Conservation (phyloP, 2,888 invertebrate genomes). For the Ferrisia virgata region DNA sequence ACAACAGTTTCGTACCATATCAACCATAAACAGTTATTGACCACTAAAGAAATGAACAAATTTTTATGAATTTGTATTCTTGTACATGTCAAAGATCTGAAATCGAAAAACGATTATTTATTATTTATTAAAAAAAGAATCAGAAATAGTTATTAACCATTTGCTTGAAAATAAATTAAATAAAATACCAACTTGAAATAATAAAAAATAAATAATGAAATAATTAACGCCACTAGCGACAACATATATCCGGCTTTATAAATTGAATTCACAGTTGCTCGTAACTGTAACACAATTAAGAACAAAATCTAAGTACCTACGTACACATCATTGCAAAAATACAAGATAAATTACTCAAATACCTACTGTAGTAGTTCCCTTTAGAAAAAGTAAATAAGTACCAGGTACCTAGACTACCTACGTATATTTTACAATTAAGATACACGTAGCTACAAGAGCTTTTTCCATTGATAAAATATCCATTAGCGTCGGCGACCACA, state of each 20-base stretch:
- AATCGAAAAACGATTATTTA: not conserved
- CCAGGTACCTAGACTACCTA: not conserved
- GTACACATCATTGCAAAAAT: not conserved
- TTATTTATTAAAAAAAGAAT: too few relatives aligned
- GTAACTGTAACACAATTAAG: conserved; percentile 59
- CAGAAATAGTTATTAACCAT: too few relatives aligned
- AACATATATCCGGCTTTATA: conserved; percentile 77
- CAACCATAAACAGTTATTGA: conserved; percentile 73
- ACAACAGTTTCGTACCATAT: conserved; percentile 69
- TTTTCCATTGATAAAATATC: conserved; percentile 6
- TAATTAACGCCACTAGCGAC: conserved; percentile 70
- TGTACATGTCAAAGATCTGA: conserved; percentile 67
- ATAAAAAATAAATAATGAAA: conserved; percentile 77
- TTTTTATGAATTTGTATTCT: conserved; percentile 74
- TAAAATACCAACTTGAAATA: conserved; percentile 67
- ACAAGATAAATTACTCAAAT: not conserved
- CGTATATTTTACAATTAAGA: not conserved
- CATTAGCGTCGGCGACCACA: not conserved
- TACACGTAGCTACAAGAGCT: not conserved
- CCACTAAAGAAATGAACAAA: conserved; percentile 68
- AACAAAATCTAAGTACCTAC: not conserved
- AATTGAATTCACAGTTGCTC: conserved; percentile 68
- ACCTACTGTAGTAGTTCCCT: not conserved
- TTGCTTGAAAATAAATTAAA: not conserved
- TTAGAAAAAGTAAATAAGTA: not conserved